phyloP scores from a whole-genome alignment of 2,888 invertebrate genomes.

The Panzeria rudis region DNA sequence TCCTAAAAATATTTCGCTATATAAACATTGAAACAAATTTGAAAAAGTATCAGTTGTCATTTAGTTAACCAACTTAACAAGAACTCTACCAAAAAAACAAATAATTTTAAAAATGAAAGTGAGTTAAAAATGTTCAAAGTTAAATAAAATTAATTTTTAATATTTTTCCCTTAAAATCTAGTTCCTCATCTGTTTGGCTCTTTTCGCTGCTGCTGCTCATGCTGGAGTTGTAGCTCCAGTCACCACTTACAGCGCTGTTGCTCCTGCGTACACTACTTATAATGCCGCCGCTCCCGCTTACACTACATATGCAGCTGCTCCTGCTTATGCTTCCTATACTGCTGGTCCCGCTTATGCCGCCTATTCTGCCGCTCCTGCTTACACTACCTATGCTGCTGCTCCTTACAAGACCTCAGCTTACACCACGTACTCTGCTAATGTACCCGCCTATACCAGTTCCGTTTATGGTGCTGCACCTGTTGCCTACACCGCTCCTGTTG shows the following conservation, averaged over 20 bases:
- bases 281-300: conserved; percentile 69
- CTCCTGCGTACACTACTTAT: conserved; percentile 64
- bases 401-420: conserved; percentile 65
- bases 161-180: conserved; percentile 42
- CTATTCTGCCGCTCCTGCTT: conserved; percentile 61
- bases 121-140: neutral
- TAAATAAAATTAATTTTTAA: neutral
- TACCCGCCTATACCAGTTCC: conserved; percentile 72
- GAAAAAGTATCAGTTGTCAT: conserved; percentile 49
- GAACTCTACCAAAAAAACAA: neutral
- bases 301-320: conserved; percentile 73
- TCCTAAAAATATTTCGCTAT: conserved; percentile 21
- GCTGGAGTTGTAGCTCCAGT: conserved; percentile 76
- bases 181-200: conserved; percentile 80
- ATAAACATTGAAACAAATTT: neutral
- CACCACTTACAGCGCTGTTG: conserved; percentile 72
- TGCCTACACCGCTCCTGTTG: conserved; percentile 64
- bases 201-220: conserved; percentile 79
- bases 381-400: conserved; percentile 69
- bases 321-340: conserved; percentile 73
- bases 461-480: conserved; percentile 72
- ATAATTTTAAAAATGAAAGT: conserved; percentile 55
- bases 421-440: conserved; percentile 72
- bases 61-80: conserved; percentile 10
- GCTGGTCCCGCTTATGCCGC: conserved; percentile 66